Evolutionary conservation across 2,113 vertebrate species (phyloP), one percentile per base, ranked within the genome.

Genomic region (Ciconia stormi): DNA sequence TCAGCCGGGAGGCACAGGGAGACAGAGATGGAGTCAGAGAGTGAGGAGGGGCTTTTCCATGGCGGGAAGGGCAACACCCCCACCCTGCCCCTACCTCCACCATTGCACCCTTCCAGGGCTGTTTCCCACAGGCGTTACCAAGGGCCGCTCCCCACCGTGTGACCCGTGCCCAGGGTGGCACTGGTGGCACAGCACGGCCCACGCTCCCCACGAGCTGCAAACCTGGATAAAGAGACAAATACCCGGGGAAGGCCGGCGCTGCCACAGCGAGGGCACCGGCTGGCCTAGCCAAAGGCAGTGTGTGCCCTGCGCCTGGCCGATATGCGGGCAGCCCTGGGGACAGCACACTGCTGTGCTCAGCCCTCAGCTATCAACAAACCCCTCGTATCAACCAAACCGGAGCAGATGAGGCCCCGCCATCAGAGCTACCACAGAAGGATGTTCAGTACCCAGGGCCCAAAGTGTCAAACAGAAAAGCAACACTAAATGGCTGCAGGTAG

Each of bases 271-370:
- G 1, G 9, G 62, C 80, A 63, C 2, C 0, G 1, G 40, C n/a
- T 21, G 47, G 26, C 42, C 23, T 17, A 5, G 36, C 36, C 25
- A 21, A 29, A 34, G 32, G 53, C 86, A 52, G 42, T 5, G 1
- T 4, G 22, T 52, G 16, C 36, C 20, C 74, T 53, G 46, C 1
- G 2, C 36, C 50, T 0, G 0, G 13, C 50, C 2, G 1, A 29
- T 34, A 40, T 1, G 5, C 32, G 52, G 55, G 46, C 50, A 73
- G n/a, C 63, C 13, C 32, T 1, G 2, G 25, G 73, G 40, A 12
- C 23, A 40, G 58, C 34, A 4, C 9, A 3, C 14, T 20, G 50
- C 65, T 61, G 34, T 14, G 27, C 53, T 72, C 53, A 65, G 21
- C 63, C 27, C 9, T 63, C 0, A 0, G 27, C 52, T 9, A 1